Percentiles rank a stretch among this genome's conserved stretches.
Conservation (phyloP, 2,888 invertebrate genomes). For the Tenthredo notha region DNA sequence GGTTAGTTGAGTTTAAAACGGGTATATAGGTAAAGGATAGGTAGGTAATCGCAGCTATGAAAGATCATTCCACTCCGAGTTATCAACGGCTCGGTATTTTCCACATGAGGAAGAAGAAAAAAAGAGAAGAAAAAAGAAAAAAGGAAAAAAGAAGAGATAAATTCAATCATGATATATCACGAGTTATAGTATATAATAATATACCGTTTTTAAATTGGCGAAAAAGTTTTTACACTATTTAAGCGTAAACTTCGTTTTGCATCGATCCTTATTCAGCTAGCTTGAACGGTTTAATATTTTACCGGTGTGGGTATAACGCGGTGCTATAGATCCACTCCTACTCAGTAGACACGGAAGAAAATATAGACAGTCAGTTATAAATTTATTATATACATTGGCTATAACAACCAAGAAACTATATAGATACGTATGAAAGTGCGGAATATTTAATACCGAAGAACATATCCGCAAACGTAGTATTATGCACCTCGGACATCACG, state of each 20-base stretch:
- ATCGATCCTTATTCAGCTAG: conserved; percentile 16
- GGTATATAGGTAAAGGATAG: not conserved
- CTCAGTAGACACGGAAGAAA: conserved; percentile 38
- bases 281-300: conserved; percentile 26
- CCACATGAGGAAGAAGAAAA: not conserved
- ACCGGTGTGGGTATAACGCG: conserved; percentile 30
- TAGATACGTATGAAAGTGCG: not conserved
- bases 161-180: conserved; percentile 16
- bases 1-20: conserved; percentile 12
- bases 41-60: not conserved
- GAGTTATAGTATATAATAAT: not conserved
- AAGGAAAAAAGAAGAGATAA: not conserved
- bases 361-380: conserved; percentile 35
- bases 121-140: not conserved
- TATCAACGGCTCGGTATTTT: not conserved
- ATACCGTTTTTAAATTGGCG: not conserved
- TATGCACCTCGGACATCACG: not conserved
- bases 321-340: conserved; percentile 12
- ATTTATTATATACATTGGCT: conserved; percentile 25
- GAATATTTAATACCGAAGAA: conserved; percentile 25
- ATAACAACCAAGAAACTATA: conserved; percentile 1
- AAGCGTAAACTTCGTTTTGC: not conserved
- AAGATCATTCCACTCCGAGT: not conserved
- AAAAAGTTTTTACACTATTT: conserved; percentile 17
- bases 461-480: not conserved